phyloP scores from a whole-genome alignment of 2,888 invertebrate species.

The Achlya flavicornis region DNA sequence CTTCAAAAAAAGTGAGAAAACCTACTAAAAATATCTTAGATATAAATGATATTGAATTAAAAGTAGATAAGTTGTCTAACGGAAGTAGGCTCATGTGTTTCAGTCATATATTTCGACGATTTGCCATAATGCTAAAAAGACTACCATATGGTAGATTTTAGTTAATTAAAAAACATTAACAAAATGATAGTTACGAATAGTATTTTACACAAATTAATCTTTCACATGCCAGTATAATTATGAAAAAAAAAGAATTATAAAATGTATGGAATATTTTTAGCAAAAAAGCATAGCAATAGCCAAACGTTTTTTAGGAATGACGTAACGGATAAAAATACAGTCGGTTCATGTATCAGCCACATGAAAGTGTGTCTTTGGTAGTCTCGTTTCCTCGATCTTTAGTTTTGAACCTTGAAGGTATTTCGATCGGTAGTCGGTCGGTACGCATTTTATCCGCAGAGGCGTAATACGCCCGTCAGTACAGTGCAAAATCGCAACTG shows the following conservation, averaged over 20 bases:
- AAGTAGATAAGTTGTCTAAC: background rate
- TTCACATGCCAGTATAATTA: background rate
- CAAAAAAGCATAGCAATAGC: slow-evolving; percentile 43
- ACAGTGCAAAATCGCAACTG: slow-evolving; percentile 35
- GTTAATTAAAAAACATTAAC: no score
- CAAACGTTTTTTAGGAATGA: slow-evolving; percentile 59
- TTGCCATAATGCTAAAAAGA: background rate
- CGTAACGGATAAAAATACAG: slow-evolving; percentile 74
- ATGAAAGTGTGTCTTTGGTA: slow-evolving; percentile 42
- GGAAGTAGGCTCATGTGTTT: background rate
- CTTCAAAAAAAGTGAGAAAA: no score
- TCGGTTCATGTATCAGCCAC: slow-evolving; percentile 50
- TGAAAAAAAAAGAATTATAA: background rate
- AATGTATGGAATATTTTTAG: background rate
- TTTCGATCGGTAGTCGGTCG: slow-evolving; percentile 54
- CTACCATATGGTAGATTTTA: slow-evolving; percentile 15
- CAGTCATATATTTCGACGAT: no score
- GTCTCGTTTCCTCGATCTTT: slow-evolving; percentile 42
- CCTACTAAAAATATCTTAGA: no score
- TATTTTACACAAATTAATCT: no score
- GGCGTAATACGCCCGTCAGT: slow-evolving; percentile 40
- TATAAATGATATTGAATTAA: no score
- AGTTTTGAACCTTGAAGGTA: slow-evolving; percentile 55
- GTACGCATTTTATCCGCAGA: slow-evolving; percentile 47
- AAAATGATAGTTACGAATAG: no score